These are phyloP conservation scores for Chaetops frenatus DNA, from an alignment of 2,113 vertebrate species.

Conservation along the genomic window DNA sequence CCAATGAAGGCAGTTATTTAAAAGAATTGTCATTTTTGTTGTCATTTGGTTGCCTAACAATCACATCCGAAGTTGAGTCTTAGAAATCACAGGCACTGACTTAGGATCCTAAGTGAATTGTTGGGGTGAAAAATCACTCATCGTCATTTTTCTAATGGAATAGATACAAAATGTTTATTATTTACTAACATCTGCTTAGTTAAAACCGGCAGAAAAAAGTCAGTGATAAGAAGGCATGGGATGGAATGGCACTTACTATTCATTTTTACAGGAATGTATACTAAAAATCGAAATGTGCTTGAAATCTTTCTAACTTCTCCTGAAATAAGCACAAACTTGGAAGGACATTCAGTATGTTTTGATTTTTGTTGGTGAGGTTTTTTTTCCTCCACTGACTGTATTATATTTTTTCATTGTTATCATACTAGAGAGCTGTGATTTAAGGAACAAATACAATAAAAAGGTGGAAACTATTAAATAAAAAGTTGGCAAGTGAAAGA, in stretches of 20 bases:
- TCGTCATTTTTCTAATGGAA: neutral
- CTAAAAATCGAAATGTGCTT: neutral
- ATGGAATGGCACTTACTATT: neutral
- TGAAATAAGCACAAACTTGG: neutral
- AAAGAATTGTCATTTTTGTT: neutral
- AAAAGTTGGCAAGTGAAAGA: neutral
- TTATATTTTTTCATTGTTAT: neutral
- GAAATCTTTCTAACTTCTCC: neutral
- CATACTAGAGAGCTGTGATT: neutral
- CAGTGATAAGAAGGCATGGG: neutral
- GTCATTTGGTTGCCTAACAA: neutral
- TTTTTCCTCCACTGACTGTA: too few relatives aligned
- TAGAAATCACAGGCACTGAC: neutral
- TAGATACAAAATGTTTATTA: neutral
- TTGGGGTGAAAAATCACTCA: neutral
- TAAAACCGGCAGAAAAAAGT: neutral
- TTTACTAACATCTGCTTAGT: neutral
- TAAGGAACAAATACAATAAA: neutral
- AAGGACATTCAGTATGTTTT: neutral
- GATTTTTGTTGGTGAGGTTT: fast-evolving
- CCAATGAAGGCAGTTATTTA: neutral
- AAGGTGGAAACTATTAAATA: neutral
- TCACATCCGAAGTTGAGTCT: neutral
- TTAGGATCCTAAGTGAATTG: neutral
- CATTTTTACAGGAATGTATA: neutral